Conservation (phyloP, 2,113 vertebrate species). For the Vicugna pacos region DNA sequence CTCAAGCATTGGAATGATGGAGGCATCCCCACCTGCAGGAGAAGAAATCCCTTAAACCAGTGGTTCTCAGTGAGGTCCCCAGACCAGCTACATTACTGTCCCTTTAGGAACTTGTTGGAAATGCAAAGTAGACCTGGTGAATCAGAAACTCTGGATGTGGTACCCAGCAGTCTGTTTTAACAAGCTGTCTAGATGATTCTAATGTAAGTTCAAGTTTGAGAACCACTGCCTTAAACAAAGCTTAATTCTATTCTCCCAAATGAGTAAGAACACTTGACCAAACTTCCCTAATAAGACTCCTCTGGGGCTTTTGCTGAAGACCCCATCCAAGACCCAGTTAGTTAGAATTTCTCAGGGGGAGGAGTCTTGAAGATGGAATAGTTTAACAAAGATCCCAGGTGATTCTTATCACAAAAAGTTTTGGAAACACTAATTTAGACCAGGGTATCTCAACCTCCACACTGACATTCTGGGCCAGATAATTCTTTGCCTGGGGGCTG, state of each 20-base stretch:
- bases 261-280: background rate
- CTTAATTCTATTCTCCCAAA: background rate
- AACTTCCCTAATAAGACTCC: background rate
- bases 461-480: background rate
- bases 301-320: background rate
- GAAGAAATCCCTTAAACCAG: constrained; percentile 13
- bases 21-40: constrained; percentile 95
- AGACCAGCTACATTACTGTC: background rate
- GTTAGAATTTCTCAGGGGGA: background rate
- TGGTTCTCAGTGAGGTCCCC: background rate
- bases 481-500: background rate
- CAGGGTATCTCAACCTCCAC: background rate
- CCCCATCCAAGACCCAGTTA: background rate
- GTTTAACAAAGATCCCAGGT: constrained; percentile 36
- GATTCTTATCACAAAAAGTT: constrained; percentile 37
- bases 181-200: background rate
- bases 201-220: background rate
- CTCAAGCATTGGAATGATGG: constrained; percentile 93
- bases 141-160: background rate
- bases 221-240: background rate
- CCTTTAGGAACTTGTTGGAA: background rate
- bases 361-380: background rate
- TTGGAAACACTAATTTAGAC: constrained; percentile 16
- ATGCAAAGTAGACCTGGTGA: background rate
- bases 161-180: background rate